Percentiles rank a stretch among this genome's conserved stretches.
phyloP scores from a whole-genome alignment of 2,797 vertebrate species.

The Lepus oiostolus region DNA sequence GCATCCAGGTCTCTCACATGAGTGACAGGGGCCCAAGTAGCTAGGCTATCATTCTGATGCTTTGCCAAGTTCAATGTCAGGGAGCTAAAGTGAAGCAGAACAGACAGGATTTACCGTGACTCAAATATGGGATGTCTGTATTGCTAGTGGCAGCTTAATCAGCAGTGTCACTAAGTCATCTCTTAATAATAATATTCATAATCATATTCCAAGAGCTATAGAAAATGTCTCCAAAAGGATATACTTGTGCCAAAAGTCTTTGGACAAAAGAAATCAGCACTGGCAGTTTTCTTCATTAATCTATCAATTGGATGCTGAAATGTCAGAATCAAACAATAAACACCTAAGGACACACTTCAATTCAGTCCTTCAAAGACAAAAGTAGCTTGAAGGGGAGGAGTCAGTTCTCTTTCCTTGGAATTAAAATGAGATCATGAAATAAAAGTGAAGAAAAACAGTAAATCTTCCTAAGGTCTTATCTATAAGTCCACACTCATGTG shows the following conservation, averaged over 20 bases:
- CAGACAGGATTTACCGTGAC: too few relatives aligned
- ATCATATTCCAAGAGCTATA: constrained; percentile 4
- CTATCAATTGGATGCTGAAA: constrained; percentile 57
- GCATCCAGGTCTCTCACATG: too few relatives aligned
- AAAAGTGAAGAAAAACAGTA: not conserved
- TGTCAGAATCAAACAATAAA: constrained; percentile 64
- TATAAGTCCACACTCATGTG: not conserved
- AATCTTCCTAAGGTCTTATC: not conserved
- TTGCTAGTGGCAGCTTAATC: too few relatives aligned
- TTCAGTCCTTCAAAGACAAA: constrained; percentile 43
- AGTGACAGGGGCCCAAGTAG: too few relatives aligned
- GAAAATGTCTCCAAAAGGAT: constrained; percentile 55
- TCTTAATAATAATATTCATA: not conserved
- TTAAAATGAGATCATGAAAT: constrained; percentile 51
- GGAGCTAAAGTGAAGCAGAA: too few relatives aligned
- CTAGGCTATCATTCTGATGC: too few relatives aligned
- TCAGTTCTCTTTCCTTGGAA: not conserved
- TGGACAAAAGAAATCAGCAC: constrained; percentile 62
- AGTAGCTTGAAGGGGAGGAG: constrained; percentile 19
- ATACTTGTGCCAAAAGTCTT: not conserved
- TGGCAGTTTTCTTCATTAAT: constrained; percentile 15
- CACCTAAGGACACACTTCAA: constrained; percentile 41
- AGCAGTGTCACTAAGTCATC: too few relatives aligned
- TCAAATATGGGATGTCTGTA: too few relatives aligned
- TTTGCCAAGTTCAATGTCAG: too few relatives aligned